phyloP scores from a whole-genome alignment of 2,888 invertebrate genomes.

The Metopia argyrocephala region DNA sequence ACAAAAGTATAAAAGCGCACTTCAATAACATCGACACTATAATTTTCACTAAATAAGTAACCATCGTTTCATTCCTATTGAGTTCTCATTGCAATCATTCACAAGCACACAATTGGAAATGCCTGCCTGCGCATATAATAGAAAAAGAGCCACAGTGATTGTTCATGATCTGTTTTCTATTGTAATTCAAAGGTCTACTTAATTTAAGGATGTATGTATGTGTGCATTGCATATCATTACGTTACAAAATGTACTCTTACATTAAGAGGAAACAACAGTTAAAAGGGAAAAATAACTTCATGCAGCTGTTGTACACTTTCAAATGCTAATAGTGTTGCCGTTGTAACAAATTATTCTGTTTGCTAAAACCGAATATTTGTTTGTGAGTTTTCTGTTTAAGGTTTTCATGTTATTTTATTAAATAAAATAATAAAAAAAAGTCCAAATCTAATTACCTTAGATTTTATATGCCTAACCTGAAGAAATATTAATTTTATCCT shows the following conservation, averaged over 20 bases:
- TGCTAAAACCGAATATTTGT: no score
- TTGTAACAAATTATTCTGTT: background rate
- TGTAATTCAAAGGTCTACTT: conserved; percentile 31
- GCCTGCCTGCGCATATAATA: background rate
- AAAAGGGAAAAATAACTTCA: background rate
- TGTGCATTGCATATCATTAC: conserved; percentile 26
- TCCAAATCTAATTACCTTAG: background rate
- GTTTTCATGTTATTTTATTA: no score
- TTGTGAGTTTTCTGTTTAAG: no score
- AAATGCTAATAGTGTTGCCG: background rate
- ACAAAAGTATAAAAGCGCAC: background rate
- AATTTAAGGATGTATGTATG: conserved; percentile 28
- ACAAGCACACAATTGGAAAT: background rate
- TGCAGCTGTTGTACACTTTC: background rate
- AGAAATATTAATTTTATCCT: background rate
- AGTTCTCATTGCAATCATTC: conserved; percentile 2
- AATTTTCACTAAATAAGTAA: conserved; percentile 8
- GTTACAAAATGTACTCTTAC: background rate
- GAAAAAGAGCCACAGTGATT: background rate
- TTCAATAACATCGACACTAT: background rate
- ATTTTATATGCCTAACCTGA: background rate
- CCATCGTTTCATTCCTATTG: background rate
- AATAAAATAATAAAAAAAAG: no score
- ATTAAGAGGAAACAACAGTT: background rate
- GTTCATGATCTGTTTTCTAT: background rate